phyloP scores from a whole-genome alignment of 2,113 vertebrate species.

The Nothobranchius kuhntae region DNA sequence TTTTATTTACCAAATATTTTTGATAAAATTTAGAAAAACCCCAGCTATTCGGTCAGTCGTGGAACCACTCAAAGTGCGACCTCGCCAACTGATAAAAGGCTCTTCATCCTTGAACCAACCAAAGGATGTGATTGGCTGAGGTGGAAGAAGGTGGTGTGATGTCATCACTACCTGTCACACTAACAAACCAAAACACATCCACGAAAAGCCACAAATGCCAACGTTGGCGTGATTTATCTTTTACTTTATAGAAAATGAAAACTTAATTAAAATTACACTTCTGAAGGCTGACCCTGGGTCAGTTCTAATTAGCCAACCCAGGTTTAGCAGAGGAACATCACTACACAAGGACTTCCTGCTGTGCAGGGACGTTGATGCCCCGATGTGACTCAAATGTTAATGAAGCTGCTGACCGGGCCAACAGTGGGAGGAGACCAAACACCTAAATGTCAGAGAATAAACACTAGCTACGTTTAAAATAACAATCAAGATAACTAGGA shows the following conservation, averaged over 20 bases:
- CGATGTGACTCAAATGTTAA: constrained; percentile 83
- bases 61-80: background rate
- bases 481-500: background rate
- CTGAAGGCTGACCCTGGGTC: constrained; percentile 40
- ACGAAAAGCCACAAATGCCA: background rate
- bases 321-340: constrained; percentile 26
- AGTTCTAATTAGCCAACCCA: constrained; percentile 39
- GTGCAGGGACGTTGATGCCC: constrained; percentile 58
- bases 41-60: background rate
- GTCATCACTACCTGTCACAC: constrained; percentile 38
- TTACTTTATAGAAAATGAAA: too few relatives aligned
- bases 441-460: constrained; percentile 41
- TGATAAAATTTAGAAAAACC: background rate
- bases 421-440: constrained; percentile 10
- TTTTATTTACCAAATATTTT: too few relatives aligned
- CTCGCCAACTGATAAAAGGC: too few relatives aligned
- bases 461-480: background rate
- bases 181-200: background rate
- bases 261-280: too few relatives aligned
- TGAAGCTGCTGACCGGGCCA: constrained; percentile 22
- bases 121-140: constrained; percentile 63
- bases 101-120: constrained; percentile 36
- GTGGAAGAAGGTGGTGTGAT: constrained; percentile 26
- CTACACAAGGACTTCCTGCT: constrained; percentile 48
- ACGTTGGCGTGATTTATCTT: background rate